Conservation (phyloP, 1,140 invertebrate species). For the Bathynomus jamesi region DNA sequence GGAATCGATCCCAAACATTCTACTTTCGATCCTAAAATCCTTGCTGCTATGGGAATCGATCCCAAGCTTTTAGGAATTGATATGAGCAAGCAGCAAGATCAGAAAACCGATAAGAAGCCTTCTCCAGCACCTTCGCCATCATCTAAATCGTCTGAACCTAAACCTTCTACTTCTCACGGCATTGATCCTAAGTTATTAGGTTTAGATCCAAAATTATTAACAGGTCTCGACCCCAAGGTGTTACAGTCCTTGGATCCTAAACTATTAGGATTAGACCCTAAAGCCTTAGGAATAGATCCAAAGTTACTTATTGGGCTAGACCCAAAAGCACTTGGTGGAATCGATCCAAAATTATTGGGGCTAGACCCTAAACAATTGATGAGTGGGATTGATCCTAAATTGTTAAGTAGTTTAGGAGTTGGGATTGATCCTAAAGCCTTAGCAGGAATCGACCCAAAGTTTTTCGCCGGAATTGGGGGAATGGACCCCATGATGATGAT, state of each 20-base stretch:
- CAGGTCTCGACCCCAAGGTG: constrained; percentile 36
- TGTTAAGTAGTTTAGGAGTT: constrained; percentile 23
- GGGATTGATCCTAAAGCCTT: constrained; percentile 18
- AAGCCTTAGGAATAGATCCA: constrained; percentile 31
- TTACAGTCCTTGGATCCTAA: constrained; percentile 36
- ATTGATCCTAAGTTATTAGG: constrained; percentile 37
- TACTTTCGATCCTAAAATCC: constrained; percentile 29
- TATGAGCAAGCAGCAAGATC: constrained; percentile 16
- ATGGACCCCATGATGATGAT: constrained; percentile 36
- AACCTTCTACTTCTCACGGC: constrained; percentile 27
- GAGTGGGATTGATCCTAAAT: constrained; percentile 33
- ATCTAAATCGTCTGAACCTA: constrained; percentile 25
- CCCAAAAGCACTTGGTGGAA: constrained; percentile 30
- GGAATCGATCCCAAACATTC: constrained; percentile 36
- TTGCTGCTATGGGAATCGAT: constrained; percentile 28
- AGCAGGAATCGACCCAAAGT: constrained; percentile 33
- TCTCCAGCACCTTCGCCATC: constrained; percentile 17
- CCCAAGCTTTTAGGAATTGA: constrained; percentile 24
- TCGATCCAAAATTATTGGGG: constrained; percentile 35
- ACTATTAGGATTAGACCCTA: constrained; percentile 36
- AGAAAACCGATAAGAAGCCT: constrained; percentile 8
- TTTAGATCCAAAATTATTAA: constrained; percentile 32
- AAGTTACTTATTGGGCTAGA: constrained; percentile 31
- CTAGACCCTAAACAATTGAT: constrained; percentile 26
- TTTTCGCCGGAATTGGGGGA: constrained; percentile 30